A percentile compares a stretch with the other conserved stretches of the same genome.
Conservation (phyloP, 2,113 vertebrate genomes). For the Castor canadensis region DNA sequence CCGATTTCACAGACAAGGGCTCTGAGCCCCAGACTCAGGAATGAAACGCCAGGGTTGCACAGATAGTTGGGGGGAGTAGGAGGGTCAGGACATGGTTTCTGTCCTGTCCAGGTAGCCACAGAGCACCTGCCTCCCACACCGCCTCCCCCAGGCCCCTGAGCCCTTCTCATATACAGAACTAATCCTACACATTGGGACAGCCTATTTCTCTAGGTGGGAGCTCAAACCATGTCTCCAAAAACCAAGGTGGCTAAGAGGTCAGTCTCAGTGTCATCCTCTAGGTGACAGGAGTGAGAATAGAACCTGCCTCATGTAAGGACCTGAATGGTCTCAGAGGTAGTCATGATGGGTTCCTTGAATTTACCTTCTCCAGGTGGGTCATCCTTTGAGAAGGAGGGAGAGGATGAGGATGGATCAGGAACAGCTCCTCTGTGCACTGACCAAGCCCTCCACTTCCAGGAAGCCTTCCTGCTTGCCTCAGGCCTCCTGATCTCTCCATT, state of each 20-base stretch:
- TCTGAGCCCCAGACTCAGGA: neutral
- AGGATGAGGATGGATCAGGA: no score
- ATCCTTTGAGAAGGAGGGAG: neutral
- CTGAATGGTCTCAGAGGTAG: rapidly evolving
- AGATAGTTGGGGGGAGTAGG: rapidly evolving
- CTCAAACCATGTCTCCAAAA: neutral
- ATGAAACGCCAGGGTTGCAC: rapidly evolving
- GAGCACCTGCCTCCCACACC: neutral
- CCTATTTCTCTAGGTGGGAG: neutral
- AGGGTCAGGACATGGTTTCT: neutral
- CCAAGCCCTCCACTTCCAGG: neutral
- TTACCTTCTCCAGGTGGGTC: neutral
- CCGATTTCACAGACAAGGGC: neutral
- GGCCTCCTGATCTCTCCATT: neutral
- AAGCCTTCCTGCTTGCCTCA: neutral
- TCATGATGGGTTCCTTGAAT: rapidly evolving
- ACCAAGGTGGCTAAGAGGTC: rapidly evolving
- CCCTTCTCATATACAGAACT: neutral
- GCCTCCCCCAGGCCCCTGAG: neutral
- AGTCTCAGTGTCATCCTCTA: neutral
- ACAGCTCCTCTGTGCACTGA: no score
- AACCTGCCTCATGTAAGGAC: neutral
- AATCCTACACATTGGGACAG: no score
- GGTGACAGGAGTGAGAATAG: neutral
- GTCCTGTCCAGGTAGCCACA: neutral